Evolutionary conservation across 2,113 vertebrate species (phyloP).

Genomic region (Castor canadensis): DNA sequence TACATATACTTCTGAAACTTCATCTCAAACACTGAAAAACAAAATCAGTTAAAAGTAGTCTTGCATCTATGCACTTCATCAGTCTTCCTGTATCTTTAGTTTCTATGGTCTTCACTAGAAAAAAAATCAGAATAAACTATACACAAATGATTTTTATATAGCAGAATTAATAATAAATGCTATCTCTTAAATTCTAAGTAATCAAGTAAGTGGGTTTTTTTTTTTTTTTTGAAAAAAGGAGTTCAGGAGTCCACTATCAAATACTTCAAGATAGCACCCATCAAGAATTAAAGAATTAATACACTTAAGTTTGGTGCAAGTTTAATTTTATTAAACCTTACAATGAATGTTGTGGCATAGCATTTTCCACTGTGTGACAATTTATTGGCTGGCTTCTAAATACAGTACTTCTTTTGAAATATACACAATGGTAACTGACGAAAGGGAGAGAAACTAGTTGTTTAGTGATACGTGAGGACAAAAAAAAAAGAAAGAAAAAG

Average conservation of each 20-base stretch:
- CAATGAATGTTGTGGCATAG: slow-evolving; percentile 72
- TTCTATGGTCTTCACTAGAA: not conserved
- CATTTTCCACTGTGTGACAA: slow-evolving; percentile 74
- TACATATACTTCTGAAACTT: slow-evolving; percentile 12
- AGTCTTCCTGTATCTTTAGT: not conserved
- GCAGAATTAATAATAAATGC: slow-evolving; percentile 13
- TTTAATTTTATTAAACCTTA: slow-evolving; percentile 79
- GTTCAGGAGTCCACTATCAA: not conserved
- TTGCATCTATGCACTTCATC: not conserved
- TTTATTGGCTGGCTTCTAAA: slow-evolving; percentile 72
- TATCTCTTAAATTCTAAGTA: not conserved
- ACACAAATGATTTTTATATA: not conserved
- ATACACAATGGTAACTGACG: slow-evolving; percentile 70
- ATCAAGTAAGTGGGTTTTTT: not conserved
- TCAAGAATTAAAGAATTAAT: slow-evolving; percentile 52
- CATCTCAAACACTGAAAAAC: not conserved
- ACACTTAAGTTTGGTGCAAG: slow-evolving; percentile 74
- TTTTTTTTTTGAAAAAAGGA: not conserved
- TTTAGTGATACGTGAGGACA: slow-evolving; percentile 49
- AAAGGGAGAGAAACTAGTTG: slow-evolving; percentile 61
- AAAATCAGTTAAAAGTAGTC: not conserved
- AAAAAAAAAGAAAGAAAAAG: not conserved
- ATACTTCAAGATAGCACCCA: not conserved
- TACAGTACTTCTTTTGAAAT: slow-evolving; percentile 77
- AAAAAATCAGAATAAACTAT: not conserved